Percentiles rank a stretch among this genome's conserved stretches.
Conservation (phyloP, 2,113 vertebrate genomes). For the Corydoras sp. region DNA sequence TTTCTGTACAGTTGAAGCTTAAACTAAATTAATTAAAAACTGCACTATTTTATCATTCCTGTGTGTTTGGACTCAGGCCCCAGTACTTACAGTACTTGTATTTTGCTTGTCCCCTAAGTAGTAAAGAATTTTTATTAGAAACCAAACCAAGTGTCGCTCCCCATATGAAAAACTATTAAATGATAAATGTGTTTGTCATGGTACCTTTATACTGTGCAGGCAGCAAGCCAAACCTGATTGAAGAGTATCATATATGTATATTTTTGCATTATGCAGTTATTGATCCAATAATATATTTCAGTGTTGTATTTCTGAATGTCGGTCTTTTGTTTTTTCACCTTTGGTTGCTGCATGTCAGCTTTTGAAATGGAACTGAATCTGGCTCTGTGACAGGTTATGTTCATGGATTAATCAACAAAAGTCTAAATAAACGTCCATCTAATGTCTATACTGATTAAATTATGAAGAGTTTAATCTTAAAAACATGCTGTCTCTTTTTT, state of each 20-base stretch:
- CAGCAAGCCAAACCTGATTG: conserved; percentile 39
- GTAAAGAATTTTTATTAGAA: conserved; percentile 8
- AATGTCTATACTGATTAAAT: too few species aligned
- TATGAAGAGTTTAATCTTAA: too few species aligned
- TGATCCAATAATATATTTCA: conserved; percentile 31
- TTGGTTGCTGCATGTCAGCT: conserved; percentile 22
- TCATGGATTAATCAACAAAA: too few species aligned
- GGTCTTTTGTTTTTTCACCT: conserved; percentile 20
- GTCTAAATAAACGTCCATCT: too few species aligned
- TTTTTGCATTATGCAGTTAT: conserved; percentile 44
- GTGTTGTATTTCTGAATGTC: conserved; percentile 39
- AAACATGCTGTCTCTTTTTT: too few species aligned
- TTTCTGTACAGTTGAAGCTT: conserved; percentile 36
- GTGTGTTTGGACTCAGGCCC: conserved; percentile 1
- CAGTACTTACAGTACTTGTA: conserved; percentile 13
- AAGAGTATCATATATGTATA: conserved; percentile 45
- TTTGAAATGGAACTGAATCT: too few species aligned
- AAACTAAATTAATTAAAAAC: conserved; percentile 24
- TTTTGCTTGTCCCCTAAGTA: conserved; percentile 11
- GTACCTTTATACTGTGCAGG: conserved; percentile 42
- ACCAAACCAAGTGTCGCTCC: conserved; percentile 16
- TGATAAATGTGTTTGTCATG: conserved; percentile 28
- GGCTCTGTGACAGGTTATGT: too few species aligned
- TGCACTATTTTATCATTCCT: conserved; percentile 30
- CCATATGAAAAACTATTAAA: conserved; percentile 10